Conservation (phyloP, 2,113 vertebrate species). For the Myotis davidii region DNA sequence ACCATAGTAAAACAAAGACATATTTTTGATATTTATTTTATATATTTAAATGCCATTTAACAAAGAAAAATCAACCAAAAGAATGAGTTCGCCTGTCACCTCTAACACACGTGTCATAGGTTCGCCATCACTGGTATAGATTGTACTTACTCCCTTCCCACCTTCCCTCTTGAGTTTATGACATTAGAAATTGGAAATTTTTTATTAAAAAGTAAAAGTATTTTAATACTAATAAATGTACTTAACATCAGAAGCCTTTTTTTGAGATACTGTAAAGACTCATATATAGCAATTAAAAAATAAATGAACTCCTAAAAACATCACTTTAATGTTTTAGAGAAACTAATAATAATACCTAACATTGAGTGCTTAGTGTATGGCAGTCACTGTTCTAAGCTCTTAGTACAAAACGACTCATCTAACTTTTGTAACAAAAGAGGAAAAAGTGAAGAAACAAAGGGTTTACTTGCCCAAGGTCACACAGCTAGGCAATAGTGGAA, state of each 20-base stretch:
- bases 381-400: neutral
- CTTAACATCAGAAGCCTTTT: neutral
- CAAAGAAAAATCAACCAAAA: no score
- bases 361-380: neutral
- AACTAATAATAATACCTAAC: neutral
- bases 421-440: conserved; percentile 9
- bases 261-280: neutral
- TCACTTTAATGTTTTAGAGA: neutral
- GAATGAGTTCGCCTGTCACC: no score
- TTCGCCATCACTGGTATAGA: no score
- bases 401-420: neutral
- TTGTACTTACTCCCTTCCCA: conserved; percentile 14
- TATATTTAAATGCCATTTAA: no score
- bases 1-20: no score
- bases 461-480: neutral
- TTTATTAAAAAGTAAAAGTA: neutral
- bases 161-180: neutral
- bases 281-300: conserved; percentile 6
- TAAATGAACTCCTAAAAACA: neutral
- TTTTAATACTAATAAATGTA: neutral
- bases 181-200: neutral
- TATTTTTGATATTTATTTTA: no score
- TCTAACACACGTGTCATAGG: no score
- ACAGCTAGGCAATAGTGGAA: neutral
- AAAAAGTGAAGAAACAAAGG: neutral